Conservation (phyloP, 2,888 invertebrate species). For the Rhimphoctona megacephalus region DNA sequence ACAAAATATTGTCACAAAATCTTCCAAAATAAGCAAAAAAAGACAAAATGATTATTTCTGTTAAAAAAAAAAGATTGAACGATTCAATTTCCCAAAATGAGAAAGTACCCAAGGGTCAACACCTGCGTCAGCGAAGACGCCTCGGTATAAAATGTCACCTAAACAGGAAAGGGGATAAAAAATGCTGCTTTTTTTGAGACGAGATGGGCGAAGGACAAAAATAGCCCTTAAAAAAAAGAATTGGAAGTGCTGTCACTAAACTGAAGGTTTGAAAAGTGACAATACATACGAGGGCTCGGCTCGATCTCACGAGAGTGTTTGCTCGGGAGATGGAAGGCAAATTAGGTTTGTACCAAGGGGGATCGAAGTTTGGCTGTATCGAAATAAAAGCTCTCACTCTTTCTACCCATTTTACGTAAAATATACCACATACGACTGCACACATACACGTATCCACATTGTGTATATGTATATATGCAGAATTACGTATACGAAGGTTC, state of each 20-base stretch:
- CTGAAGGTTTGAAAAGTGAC: slow-evolving; percentile 11
- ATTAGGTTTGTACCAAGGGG: slow-evolving; percentile 82
- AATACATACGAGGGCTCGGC: slow-evolving; percentile 17
- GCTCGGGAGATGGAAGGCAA: slow-evolving; percentile 83
- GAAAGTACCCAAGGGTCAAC: neutral
- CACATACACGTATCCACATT: neutral
- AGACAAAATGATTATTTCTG: slow-evolving; percentile 1
- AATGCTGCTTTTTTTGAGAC: neutral
- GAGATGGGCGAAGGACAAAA: neutral
- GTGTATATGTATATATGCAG: slow-evolving; percentile 22
- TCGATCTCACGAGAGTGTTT: slow-evolving; percentile 76
- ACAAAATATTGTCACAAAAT: neutral
- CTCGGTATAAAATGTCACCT: slow-evolving; percentile 10
- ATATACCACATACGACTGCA: slow-evolving; percentile 34
- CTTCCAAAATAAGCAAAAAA: neutral
- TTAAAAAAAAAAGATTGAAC: neutral
- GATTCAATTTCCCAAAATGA: neutral
- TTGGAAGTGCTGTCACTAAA: neutral
- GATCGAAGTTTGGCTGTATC: slow-evolving; percentile 81
- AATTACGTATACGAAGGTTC: slow-evolving; percentile 27
- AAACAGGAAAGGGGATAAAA: slow-evolving; percentile 5
- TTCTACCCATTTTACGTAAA: slow-evolving; percentile 39
- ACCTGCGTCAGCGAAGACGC: neutral
- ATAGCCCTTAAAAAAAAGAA: neutral
- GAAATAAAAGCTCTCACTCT: slow-evolving; percentile 80